A percentile compares a stretch with the other conserved stretches of the same genome.
Conservation (phyloP, 1,140 invertebrate species). For the Acromyrmex charruanus region DNA sequence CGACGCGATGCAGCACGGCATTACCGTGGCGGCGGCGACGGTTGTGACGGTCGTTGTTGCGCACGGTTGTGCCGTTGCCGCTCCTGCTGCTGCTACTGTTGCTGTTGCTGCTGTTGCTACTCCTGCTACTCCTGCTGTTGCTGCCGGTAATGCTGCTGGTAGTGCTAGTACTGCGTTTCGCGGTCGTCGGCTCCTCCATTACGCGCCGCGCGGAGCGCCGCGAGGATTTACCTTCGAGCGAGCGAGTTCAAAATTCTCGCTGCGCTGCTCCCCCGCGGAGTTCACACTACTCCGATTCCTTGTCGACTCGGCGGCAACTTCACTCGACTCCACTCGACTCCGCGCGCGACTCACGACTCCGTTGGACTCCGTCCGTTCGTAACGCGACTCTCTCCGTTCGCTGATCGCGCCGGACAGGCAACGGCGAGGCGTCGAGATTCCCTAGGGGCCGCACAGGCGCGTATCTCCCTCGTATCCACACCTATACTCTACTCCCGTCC, state of each 20-base stretch:
- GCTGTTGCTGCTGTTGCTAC: too few relatives aligned
- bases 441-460: conserved; percentile 44
- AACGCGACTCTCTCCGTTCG: background rate
- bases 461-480: background rate
- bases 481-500: conserved; percentile 32
- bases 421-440: conserved; percentile 53
- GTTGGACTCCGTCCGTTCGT: background rate
- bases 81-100: background rate
- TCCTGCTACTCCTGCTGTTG: background rate
- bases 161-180: background rate
- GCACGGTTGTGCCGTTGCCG: conserved; percentile 11
- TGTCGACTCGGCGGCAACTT: background rate
- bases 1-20: conserved; percentile 66
- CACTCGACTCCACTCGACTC: conserved; percentile 25
- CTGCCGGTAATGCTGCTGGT: background rate
- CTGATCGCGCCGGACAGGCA: conserved; percentile 61
- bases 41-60: conserved; percentile 13
- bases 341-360: conserved; percentile 9
- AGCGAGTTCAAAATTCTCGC: background rate
- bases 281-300: background rate
- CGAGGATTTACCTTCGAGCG: background rate
- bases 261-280: background rate
- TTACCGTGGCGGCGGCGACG: conserved; percentile 63
- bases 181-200: conserved; percentile 58
- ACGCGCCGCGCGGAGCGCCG: conserved; percentile 50